Evolutionary conservation across 2,888 invertebrate species (phyloP), one percentile per base, ranked within the genome.

Genomic region (Phaonia tiefii): DNA sequence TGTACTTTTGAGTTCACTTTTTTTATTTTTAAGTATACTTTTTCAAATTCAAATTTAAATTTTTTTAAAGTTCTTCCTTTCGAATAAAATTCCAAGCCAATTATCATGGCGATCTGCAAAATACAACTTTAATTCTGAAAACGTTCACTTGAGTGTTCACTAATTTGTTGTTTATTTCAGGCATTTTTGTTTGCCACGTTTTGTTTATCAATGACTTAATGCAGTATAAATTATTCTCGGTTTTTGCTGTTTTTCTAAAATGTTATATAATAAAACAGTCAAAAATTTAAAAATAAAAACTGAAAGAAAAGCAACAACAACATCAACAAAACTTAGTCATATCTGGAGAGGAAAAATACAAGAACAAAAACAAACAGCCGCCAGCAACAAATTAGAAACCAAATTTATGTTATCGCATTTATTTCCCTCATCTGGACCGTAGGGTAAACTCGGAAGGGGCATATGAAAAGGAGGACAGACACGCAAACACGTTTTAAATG

Each of bases 131-230:
- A 46, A 26, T 56, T 56, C 58, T 39, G 25, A 39, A 70, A 20
- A 42, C n/a, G n/a, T n/a, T n/a, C n/a, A n/a, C n/a, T n/a, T n/a
- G n/a, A n/a, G n/a, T n/a, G n/a, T n/a, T n/a, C n/a, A n/a, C n/a
- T n/a, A n/a, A n/a, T n/a, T n/a, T n/a, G n/a, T n/a, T n/a, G n/a
- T n/a, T n/a, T n/a, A n/a, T n/a, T n/a, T n/a, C n/a, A n/a, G n/a
- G 31, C 8, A 31, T 46, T 31, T 26, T 11, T 46, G 26, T 46
- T n/a, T n/a, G 31, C 3, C 8, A 31, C 3, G 8, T 49, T 63
- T 51, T 65, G 17, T 65, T 71, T 56, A 71, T 51, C 42, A 71
- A 54, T 76, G 70, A 76, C 70, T 71, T 54, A 76, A 71, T 65
- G 70, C 42, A 71, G 54, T 54, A 56, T 44, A 71, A 65, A 17